Evolutionary conservation across 1,140 invertebrate species (phyloP).

Genomic region (Zeugodacus cucurbitae): DNA sequence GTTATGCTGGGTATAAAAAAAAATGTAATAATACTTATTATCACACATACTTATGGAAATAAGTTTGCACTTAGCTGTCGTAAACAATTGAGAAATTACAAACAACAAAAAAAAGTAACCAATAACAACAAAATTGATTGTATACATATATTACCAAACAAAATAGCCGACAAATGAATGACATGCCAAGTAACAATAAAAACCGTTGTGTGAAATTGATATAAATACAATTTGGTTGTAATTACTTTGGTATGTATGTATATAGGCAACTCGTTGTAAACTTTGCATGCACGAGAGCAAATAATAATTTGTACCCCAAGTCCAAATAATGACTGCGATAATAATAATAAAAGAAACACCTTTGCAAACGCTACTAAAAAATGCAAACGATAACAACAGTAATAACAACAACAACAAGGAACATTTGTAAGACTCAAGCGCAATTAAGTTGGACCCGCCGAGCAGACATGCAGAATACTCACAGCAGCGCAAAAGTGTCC

Average conservation of each 20-base stretch:
- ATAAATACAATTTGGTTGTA: not conserved
- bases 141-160: not conserved
- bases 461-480: not conserved
- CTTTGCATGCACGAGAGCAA: not conserved
- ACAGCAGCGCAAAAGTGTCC: not conserved
- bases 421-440: not conserved
- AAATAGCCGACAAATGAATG: not conserved
- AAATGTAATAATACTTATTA: no score
- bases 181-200: not conserved
- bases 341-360: not conserved
- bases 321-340: not conserved
- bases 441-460: not conserved
- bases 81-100: not conserved
- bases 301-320: not conserved
- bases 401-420: not conserved
- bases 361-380: not conserved
- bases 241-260: not conserved
- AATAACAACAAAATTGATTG: not conserved
- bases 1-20: no score
- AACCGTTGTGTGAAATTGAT: no score
- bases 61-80: not conserved
- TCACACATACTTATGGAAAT: no score
- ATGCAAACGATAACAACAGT: not conserved
- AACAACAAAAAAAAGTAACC: not conserved
- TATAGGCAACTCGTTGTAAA: not conserved